These are phyloP conservation scores for Papilio polyxenes DNA, from an alignment of 1,140 invertebrate species.

Conservation along the genomic window DNA sequence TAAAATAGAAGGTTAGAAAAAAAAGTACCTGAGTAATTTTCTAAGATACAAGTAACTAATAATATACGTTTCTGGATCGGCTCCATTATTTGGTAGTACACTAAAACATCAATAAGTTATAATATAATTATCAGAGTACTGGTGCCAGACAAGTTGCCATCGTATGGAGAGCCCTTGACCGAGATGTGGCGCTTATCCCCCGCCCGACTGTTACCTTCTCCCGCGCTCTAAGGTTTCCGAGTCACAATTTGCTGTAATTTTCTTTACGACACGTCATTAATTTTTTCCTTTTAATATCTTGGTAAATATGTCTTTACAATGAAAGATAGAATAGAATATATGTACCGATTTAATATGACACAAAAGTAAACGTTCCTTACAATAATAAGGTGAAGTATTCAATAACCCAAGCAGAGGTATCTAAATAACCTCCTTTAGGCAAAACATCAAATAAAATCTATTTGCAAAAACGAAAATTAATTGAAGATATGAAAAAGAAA, in stretches of 20 bases:
- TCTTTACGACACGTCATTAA: constrained; percentile 15
- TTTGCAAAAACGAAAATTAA: too few relatives aligned
- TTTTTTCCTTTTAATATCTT: not conserved
- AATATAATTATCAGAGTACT: not conserved
- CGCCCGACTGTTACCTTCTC: not conserved
- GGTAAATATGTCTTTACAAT: not conserved
- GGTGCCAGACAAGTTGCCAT: not conserved
- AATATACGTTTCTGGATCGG: not conserved
- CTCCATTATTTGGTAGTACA: not conserved
- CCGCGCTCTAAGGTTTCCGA: constrained; percentile 22
- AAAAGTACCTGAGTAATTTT: not conserved
- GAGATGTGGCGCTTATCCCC: constrained; percentile 10
- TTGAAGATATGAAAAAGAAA: too few relatives aligned
- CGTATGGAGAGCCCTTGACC: constrained; percentile 22
- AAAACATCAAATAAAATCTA: too few relatives aligned
- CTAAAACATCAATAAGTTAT: not conserved
- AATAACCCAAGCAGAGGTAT: too few relatives aligned
- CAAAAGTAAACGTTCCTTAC: too few relatives aligned
- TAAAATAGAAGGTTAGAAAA: not conserved
- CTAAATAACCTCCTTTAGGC: too few relatives aligned
- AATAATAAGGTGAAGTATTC: too few relatives aligned
- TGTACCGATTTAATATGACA: not conserved
- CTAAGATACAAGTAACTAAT: too few relatives aligned
- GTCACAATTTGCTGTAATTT: constrained; percentile 18
- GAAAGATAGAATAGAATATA: not conserved